phyloP scores from a whole-genome alignment of 2,888 invertebrate genomes.

The Thereva nobilitata region DNA sequence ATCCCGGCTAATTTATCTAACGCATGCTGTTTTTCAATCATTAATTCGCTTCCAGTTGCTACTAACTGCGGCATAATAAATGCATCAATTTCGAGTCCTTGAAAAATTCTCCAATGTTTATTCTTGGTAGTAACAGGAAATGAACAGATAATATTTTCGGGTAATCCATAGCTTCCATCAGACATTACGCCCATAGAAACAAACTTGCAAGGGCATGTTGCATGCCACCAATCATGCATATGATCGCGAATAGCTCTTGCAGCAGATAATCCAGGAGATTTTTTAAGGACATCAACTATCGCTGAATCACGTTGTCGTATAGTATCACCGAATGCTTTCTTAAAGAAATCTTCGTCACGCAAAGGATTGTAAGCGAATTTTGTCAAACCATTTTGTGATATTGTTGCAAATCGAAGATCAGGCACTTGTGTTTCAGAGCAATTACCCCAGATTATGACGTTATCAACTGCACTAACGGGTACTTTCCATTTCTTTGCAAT shows the following conservation, averaged over 20 bases:
- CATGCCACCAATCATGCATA: slow-evolving; percentile 95
- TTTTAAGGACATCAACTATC: slow-evolving; percentile 94
- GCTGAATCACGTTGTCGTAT: slow-evolving; percentile 98
- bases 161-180: slow-evolving; percentile 92
- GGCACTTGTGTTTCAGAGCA: slow-evolving; percentile 99
- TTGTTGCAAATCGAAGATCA: slow-evolving; percentile 79
- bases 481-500: slow-evolving; percentile 73
- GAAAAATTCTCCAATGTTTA: slow-evolving; percentile 85
- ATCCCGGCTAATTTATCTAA: slow-evolving; percentile 54
- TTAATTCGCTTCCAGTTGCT: slow-evolving; percentile 82
- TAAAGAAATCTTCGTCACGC: slow-evolving; percentile 81
- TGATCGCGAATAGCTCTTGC: slow-evolving; percentile 99
- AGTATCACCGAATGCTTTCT: slow-evolving; percentile 80
- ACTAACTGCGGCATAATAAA: slow-evolving; percentile 84
- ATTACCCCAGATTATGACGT: slow-evolving; percentile 98
- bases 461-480: slow-evolving; percentile 76
- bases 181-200: slow-evolving; percentile 98
- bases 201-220: slow-evolving; percentile 74
- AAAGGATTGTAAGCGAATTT: slow-evolving; percentile 71
- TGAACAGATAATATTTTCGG: slow-evolving; percentile 89
- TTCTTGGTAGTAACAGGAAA: slow-evolving; percentile 87
- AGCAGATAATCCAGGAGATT: slow-evolving; percentile 98
- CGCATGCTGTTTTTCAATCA: slow-evolving; percentile 87
- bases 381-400: slow-evolving; percentile 60
- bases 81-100: slow-evolving; percentile 79